A percentile compares a stretch with the other conserved stretches of the same genome.
phyloP scores from a whole-genome alignment of 2,113 vertebrate species.

The Bufo gargarizans region DNA sequence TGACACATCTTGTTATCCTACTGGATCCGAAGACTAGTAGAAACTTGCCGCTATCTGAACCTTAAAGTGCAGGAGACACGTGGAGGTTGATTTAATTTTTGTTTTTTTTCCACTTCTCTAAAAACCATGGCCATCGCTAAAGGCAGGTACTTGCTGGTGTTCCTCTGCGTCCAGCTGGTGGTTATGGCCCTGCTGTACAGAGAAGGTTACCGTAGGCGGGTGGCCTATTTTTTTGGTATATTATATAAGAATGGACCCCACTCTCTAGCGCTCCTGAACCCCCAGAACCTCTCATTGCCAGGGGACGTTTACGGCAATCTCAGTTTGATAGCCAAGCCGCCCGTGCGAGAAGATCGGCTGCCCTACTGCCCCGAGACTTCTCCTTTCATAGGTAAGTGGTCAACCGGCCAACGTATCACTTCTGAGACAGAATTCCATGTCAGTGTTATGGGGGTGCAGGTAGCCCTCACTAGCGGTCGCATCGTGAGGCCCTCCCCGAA shows the following conservation, averaged over 20 bases:
- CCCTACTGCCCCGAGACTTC: conserved; percentile 75
- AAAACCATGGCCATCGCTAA: conserved; percentile 62
- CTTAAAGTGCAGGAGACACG: neutral
- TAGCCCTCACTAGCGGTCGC: too few species aligned
- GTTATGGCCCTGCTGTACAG: conserved; percentile 77
- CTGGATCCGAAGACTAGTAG: neutral
- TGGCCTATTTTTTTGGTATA: conserved; percentile 76
- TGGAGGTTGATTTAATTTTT: neutral
- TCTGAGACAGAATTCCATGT: too few species aligned
- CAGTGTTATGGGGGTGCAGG: too few species aligned
- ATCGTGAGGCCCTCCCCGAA: too few species aligned
- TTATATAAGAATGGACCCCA: conserved; percentile 67
- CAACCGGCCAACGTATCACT: too few species aligned
- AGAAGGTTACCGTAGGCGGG: conserved; percentile 73
- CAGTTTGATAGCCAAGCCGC: conserved; percentile 64
- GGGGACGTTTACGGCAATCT: conserved; percentile 76
- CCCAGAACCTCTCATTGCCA: conserved; percentile 26
- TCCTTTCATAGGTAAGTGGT: conserved; percentile 70
- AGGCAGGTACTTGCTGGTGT: conserved; percentile 75
- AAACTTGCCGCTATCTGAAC: neutral
- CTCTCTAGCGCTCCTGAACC: neutral
- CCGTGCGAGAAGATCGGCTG: conserved; percentile 64
- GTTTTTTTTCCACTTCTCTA: neutral
- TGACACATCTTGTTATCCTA: neutral
- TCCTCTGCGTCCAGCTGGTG: conserved; percentile 79